Conservation (phyloP, 30 jellyfish, hydroid and myxozoan species). For the Catostylus mosaicus region DNA sequence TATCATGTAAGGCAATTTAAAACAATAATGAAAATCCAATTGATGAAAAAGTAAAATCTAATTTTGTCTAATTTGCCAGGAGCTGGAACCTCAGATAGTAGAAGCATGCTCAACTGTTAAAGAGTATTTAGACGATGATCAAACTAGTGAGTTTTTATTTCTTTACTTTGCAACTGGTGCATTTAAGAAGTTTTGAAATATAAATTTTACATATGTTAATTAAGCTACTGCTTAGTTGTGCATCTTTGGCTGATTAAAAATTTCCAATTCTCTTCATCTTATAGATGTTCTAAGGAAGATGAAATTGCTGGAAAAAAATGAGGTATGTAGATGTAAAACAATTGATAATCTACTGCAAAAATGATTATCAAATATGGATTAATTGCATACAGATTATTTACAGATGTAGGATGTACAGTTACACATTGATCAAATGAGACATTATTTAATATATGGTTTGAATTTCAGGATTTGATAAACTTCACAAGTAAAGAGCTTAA, state of each 20-base stretch:
- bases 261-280: not conserved
- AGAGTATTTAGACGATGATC: slow-evolving; percentile 62
- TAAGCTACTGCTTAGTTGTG: not conserved
- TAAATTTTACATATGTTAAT: no score
- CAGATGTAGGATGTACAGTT: not conserved
- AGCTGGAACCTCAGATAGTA: slow-evolving; percentile 69
- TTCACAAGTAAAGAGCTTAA: slow-evolving; percentile 29
- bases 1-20: no score
- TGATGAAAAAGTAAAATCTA: no score
- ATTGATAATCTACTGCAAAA: not conserved
- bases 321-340: slow-evolving; percentile 17
- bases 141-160: slow-evolving; percentile 37
- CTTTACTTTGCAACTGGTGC: not conserved
- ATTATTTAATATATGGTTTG: not conserved
- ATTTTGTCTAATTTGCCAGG: no score
- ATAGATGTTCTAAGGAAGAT: slow-evolving; percentile 20
- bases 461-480: slow-evolving; percentile 45
- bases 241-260: not conserved
- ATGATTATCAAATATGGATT: not conserved
- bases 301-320: slow-evolving; percentile 33
- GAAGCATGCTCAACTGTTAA: slow-evolving; percentile 69
- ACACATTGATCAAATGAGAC: not conserved
- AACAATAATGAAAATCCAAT: no score
- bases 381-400: no score
- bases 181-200: not conserved